These are phyloP conservation scores for Columbina picui DNA, from an alignment of 2,113 vertebrate genomes.

Conservation along the genomic window DNA sequence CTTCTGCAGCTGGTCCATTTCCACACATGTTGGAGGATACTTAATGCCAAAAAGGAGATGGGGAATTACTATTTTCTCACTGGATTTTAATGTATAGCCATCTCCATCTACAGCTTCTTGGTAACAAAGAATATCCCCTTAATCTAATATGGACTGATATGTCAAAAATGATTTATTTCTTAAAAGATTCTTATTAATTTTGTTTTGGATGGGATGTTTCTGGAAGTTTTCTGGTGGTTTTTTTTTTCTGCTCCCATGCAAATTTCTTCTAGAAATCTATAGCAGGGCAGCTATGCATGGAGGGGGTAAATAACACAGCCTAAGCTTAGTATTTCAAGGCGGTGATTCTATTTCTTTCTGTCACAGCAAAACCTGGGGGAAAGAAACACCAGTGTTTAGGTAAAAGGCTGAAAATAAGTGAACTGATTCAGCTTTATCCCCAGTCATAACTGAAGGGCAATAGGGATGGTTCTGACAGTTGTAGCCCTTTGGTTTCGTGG, in stretches of 20 bases:
- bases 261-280: neutral
- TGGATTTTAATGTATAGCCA: neutral
- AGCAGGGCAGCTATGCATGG: neutral
- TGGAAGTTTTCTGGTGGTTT: fast-evolving
- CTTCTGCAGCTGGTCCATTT: neutral
- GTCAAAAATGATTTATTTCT: neutral
- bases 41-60: neutral
- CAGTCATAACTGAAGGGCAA: neutral
- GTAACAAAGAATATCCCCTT: neutral
- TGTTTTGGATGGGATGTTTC: neutral
- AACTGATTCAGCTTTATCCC: neutral
- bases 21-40: neutral
- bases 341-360: neutral
- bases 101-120: neutral
- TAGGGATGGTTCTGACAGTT: neutral
- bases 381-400: neutral
- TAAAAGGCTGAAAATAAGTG: neutral
- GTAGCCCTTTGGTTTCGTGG: neutral
- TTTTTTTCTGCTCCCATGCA: neutral
- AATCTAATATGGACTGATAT: neutral
- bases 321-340: neutral
- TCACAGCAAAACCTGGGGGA: neutral
- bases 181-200: neutral
- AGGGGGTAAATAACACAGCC: neutral
- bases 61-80: neutral